Conservation (phyloP, 1,140 invertebrate genomes). For the Neelides sp. region DNA sequence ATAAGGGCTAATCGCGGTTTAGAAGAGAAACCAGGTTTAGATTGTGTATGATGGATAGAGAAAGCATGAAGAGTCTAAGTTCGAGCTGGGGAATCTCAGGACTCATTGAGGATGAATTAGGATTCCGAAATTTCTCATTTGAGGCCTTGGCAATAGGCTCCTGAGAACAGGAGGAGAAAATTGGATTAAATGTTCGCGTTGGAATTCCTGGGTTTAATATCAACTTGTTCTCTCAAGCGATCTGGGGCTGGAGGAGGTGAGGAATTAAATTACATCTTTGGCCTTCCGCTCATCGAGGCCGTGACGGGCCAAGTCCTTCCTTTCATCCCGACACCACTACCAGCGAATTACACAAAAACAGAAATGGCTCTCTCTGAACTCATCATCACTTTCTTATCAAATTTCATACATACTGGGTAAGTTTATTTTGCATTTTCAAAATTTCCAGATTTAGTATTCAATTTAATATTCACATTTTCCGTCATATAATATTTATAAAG, state of each 20-base stretch:
- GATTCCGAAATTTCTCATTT: no score
- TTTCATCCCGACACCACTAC: conserved; percentile 40
- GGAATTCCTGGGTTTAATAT: no score
- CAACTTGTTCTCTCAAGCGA: conserved; percentile 48
- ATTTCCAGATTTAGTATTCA: not conserved
- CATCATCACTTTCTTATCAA: conserved; percentile 73
- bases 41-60: no score
- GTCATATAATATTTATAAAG: no score
- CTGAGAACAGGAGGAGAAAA: no score
- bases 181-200: no score
- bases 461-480: not conserved
- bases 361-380: conserved; percentile 71
- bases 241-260: conserved; percentile 78
- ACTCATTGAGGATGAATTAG: no score
- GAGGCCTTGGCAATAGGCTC: no score
- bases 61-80: no score
- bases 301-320: conserved; percentile 21
- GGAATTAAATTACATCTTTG: conserved; percentile 80
- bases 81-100: no score
- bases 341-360: conserved; percentile 63
- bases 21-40: no score
- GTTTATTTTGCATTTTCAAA: conserved; percentile 32
- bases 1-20: no score
- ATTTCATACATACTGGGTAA: conserved; percentile 86
- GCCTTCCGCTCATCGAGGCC: conserved; percentile 59